phyloP scores from a whole-genome alignment of 2,113 vertebrate genomes.

The Gadus chalcogrammus region DNA sequence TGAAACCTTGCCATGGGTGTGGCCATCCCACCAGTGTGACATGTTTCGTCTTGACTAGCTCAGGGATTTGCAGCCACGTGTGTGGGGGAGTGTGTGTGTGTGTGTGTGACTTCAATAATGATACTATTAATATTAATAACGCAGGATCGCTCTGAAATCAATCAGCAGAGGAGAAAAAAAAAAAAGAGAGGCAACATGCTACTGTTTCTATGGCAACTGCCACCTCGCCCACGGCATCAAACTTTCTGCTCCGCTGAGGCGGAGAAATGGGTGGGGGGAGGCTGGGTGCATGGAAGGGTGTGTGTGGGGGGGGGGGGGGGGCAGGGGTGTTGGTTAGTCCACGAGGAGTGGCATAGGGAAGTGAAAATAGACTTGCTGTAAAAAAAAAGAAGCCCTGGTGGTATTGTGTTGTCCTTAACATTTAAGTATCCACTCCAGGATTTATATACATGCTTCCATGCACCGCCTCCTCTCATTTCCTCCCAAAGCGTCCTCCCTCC shows the following conservation, averaged over 20 bases:
- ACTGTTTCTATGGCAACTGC: slow-evolving; percentile 67
- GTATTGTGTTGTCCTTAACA: neutral
- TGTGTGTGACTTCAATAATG: no score
- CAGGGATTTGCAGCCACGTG: no score
- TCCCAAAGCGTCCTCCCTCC: slow-evolving; percentile 16
- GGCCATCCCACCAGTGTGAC: no score
- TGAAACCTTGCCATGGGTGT: no score
- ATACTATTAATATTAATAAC: neutral
- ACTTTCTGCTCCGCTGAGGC: slow-evolving; percentile 56
- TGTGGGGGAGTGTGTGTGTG: no score
- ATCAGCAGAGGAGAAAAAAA: neutral
- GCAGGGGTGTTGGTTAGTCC: no score
- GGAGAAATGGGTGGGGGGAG: slow-evolving; percentile 10
- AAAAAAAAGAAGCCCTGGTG: neutral
- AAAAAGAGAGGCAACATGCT: slow-evolving; percentile 35
- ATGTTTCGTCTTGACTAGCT: no score
- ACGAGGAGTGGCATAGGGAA: no score
- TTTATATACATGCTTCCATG: neutral
- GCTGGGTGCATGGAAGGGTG: neutral
- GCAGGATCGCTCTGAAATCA: no score
- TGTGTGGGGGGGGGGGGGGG: no score
- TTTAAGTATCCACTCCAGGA: neutral
- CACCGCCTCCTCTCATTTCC: neutral
- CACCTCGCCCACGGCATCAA: slow-evolving; percentile 62
- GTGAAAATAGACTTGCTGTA: slow-evolving; percentile 4